These are phyloP conservation scores for Eumerus sabulonum DNA, from an alignment of 2,888 invertebrate species.

Conservation along the genomic window DNA sequence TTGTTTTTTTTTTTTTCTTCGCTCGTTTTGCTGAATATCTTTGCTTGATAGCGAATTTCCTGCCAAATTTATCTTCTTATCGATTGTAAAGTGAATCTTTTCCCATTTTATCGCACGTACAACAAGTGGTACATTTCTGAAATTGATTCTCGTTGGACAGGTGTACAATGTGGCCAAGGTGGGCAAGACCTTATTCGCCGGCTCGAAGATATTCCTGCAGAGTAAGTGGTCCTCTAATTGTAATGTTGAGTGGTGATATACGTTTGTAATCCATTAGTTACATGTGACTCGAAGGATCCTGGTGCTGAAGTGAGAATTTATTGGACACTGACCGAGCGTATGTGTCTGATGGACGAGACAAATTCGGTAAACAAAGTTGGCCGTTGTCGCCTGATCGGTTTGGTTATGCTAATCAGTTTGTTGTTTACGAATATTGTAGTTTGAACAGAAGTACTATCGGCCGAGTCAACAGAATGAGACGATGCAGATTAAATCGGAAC, in stretches of 20 bases:
- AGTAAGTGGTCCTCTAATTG: slow-evolving; percentile 79
- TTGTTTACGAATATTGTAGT: slow-evolving; percentile 33
- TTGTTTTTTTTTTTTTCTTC: no score
- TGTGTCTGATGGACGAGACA: slow-evolving; percentile 81
- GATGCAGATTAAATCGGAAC: slow-evolving; percentile 60
- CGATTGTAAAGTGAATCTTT: slow-evolving; percentile 45
- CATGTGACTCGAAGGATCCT: slow-evolving; percentile 78
- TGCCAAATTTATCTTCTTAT: slow-evolving; percentile 51
- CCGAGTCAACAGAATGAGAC: slow-evolving; percentile 60
- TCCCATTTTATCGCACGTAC: slow-evolving; percentile 16
- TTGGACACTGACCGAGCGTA: slow-evolving; percentile 81
- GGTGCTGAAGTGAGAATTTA: slow-evolving; percentile 79
- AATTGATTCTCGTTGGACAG: slow-evolving; percentile 57
- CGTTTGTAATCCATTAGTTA: slow-evolving; percentile 75
- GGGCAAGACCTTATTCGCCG: slow-evolving; percentile 84
- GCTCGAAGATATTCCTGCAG: slow-evolving; percentile 84
- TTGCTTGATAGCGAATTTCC: slow-evolving; percentile 6
- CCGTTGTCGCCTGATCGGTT: no score
- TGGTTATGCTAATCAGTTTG: no score
- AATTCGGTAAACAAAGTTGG: slow-evolving; percentile 51
- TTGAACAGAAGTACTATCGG: slow-evolving; percentile 43
- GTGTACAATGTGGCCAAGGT: slow-evolving; percentile 72
- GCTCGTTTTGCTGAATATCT: no score
- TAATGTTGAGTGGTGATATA: neutral
- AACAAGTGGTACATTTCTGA: no score